These are phyloP conservation scores for Leuciscus idus DNA, from an alignment of 2,113 vertebrate genomes.

Conservation along the genomic window DNA sequence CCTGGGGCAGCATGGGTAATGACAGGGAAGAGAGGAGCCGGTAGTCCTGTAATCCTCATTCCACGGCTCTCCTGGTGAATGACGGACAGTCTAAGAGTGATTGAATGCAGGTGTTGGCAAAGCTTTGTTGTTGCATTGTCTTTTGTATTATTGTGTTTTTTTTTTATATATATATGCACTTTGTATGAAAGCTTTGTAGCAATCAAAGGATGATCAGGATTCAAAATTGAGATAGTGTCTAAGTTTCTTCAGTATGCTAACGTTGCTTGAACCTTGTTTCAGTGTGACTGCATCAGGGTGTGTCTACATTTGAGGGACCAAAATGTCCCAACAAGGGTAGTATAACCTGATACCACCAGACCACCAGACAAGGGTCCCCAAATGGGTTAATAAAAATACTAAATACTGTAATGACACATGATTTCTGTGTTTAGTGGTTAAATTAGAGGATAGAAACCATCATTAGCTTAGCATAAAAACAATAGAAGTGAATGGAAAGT, in stretches of 20 bases:
- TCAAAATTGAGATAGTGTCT: background rate
- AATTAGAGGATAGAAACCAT: background rate
- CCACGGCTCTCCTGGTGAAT: constrained; percentile 21
- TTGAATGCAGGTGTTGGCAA: constrained; percentile 7
- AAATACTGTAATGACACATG: background rate
- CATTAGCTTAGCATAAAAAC: background rate
- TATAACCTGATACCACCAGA: background rate
- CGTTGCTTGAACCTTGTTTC: background rate
- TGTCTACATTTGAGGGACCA: background rate
- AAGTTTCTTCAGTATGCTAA: background rate
- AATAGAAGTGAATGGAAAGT: background rate
- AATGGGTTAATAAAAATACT: background rate
- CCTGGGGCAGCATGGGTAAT: background rate
- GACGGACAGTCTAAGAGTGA: background rate
- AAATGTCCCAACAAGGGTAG: background rate
- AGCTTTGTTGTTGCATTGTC: background rate
- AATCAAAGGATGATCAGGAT: background rate
- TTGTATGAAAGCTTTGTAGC: background rate
- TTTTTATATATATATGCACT: background rate
- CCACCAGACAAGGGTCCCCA: background rate
- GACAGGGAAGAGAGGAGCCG: background rate
- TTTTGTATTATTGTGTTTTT: background rate
- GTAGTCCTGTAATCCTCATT: constrained; percentile 40
- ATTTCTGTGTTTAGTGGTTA: background rate
- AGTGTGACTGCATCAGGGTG: background rate